Evolutionary conservation across 2,797 vertebrate species (phyloP), one percentile per base, ranked within the genome.

Genomic region (Nannoperca australis): DNA sequence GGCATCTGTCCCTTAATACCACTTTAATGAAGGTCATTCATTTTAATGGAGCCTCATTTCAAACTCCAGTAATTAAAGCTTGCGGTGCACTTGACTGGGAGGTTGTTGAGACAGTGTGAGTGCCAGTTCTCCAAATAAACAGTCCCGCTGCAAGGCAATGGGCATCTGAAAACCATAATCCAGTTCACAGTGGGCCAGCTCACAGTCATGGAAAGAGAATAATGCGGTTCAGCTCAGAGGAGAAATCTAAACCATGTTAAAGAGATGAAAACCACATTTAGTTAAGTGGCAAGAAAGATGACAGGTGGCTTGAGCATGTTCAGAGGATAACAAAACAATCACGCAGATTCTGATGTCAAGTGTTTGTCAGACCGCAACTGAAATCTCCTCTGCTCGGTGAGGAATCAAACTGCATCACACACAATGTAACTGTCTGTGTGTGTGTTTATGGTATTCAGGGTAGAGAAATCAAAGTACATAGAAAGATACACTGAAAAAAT

Each of bases 1-100:
- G 89, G 91, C 91, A 92, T 94, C 88, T 92, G 92, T 90, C 91
- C 87, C 89, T 85, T 93, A 93, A 93, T 90, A 74, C 93, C 69
- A 38, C 84, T 91, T 93, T 95, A 96, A 94, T 95, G 91, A 92
- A 93, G 87, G 88, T 91, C 94, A 95, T 95, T 95, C 89, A 71
- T 93, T 94, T 93, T 95, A 95, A 96, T 95, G 88, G 89, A 70
- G 88, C 86, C 89, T 92, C 88, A 90, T 94, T 95, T 93, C 86
- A 90, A 89, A 93, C 88, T 85, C 82, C 70, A 84, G 91, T 92
- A 93, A 94, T 96, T 93, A 94, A 90, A 93, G 90, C 76, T 72
- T 54, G 73, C 20, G 56, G 51, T 87, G 86, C 87, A 71, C 87
- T 91, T 70, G 89, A 88, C 88, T 92, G 92, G 89, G 86, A 86